Evolutionary conservation across 2,797 vertebrate genomes (phyloP).

Genomic region (Acanthis flammea): DNA sequence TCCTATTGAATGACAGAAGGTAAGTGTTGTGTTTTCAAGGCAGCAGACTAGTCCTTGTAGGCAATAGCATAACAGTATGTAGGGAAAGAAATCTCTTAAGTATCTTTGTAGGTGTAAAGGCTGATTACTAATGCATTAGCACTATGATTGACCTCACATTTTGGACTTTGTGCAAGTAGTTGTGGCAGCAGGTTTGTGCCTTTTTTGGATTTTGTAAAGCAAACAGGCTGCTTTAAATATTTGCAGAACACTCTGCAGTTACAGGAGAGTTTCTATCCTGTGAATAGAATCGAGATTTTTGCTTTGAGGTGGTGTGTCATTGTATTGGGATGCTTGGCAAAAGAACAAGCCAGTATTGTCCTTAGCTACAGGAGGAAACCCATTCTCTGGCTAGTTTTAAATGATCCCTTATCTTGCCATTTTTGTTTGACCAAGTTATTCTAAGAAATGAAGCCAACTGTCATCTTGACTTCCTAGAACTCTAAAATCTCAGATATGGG

Average conservation of each 20-base stretch:
- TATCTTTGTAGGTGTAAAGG: not conserved
- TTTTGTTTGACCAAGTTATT: not conserved
- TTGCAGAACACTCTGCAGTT: not conserved
- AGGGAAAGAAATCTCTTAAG: not conserved
- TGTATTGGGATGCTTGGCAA: not conserved
- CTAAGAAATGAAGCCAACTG: not conserved
- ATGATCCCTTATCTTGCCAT: not conserved
- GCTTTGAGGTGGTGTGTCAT: not conserved
- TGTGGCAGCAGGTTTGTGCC: not conserved
- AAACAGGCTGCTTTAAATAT: not conserved
- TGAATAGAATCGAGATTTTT: not conserved
- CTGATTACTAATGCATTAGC: not conserved
- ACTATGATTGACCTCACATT: not conserved
- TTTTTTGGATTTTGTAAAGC: not conserved
- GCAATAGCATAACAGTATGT: not conserved
- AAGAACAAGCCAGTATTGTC: not conserved
- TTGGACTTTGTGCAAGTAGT: not conserved
- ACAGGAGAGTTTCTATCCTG: not conserved
- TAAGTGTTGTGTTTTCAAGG: not conserved
- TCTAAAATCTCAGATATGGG: not conserved
- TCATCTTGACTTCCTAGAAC: not conserved
- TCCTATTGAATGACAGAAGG: fast-evolving
- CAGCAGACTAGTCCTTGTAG: not conserved
- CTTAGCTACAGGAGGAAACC: not conserved
- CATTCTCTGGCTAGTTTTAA: not conserved